Evolutionary conservation across 2,888 invertebrate species (phyloP), one percentile per base, ranked within the genome.

Genomic region (Campaea margaritaria): DNA sequence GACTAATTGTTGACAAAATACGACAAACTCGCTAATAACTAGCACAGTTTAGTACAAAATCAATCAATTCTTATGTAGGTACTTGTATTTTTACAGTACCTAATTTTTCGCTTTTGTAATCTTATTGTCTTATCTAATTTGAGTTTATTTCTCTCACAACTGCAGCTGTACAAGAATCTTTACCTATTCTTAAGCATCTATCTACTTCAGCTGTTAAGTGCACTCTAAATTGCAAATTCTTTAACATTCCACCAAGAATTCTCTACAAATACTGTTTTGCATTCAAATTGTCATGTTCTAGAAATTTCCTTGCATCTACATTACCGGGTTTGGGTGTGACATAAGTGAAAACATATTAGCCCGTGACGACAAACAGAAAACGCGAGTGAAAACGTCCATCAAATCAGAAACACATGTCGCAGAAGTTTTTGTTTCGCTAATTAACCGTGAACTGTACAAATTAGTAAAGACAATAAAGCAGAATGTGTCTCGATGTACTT

Each of bases 361-460:
- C 54, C 51, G 68, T 73, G 70, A 76, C 69, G 68, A 65, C 44
- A 65, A 74, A 73, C 62, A 64, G 58, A 62, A 59, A 65, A 66
- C 54, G 69, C 58, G 62, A 72, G 78, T 70, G 75, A 75, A 75
- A 77, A 68, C 72, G 51, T 67, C 47, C 42, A 70, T 73, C 72
- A 61, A 71, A 64, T 64, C 59, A 51, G 67, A 63, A 66, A 59
- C 62, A 67, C 58, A 58, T 65, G 62, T 68, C 55, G 58, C 14
- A 45, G 42, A 36, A 31, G 38, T 58, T 28, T 58, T 67, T 66
- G 66, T 69, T 21, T 44, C 16, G 62, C 44, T 59, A 51, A 69
- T 55, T 51, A 21, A 67, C 65, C 76, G 66, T 73, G 68, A 67
- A 70, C 52, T 57, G 67, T 69, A 59, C 67, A 68, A 71, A 71